Conservation (phyloP, 2,797 vertebrate genomes). For the Hypotaenidia okinawae region DNA sequence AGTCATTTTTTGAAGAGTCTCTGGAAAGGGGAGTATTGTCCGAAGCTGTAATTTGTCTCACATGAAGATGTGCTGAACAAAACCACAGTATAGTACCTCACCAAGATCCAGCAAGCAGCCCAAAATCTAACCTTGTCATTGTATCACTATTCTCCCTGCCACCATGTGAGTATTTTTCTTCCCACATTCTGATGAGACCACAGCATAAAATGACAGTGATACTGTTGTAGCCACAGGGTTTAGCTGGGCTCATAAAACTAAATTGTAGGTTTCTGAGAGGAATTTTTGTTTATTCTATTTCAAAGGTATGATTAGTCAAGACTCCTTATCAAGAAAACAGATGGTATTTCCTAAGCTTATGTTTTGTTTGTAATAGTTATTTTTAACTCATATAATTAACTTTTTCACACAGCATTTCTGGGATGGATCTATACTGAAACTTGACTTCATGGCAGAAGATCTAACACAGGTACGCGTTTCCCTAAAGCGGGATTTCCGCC, state of each 20-base stretch:
- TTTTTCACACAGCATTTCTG: not conserved
- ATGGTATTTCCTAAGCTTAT: not conserved
- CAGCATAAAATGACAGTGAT: conserved; percentile 17
- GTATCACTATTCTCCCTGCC: not conserved
- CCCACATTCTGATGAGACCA: not conserved
- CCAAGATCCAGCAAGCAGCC: not conserved
- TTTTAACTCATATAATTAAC: conserved; percentile 1
- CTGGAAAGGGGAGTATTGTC: not conserved
- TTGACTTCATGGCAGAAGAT: not conserved
- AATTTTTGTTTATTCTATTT: conserved; percentile 1
- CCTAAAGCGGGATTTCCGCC: not conserved
- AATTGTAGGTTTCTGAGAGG: not conserved
- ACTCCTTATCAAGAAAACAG: not conserved
- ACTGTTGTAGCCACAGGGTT: not conserved
- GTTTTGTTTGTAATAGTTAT: not conserved
- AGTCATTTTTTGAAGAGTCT: not conserved
- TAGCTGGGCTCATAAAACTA: not conserved
- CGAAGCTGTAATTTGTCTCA: conserved; percentile 27
- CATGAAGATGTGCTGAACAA: conserved; percentile 7
- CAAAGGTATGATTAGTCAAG: conserved; percentile 2
- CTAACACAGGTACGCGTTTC: not conserved
- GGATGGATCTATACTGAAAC: not conserved
- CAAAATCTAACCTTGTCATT: not conserved
- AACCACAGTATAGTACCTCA: not conserved
- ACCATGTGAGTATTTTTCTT: not conserved